Evolutionary conservation across 2,113 vertebrate species (phyloP).

Genomic region (crab-eating macaque (Macaca fascicularis)): T2T-MFA8v1.1 NC_088388.1:83910501-83911000

Average conservation of each 20-base stretch:
- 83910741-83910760: constrained; percentile 69
- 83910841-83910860: constrained; percentile 57
- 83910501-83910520: constrained; percentile 84
- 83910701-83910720: constrained; percentile 51
- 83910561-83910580: constrained; percentile 81
- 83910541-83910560: constrained; percentile 82
- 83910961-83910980: constrained; percentile 55
- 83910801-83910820: constrained; percentile 35
- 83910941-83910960: constrained; percentile 13
- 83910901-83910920: constrained; percentile 46
- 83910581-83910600: constrained; percentile 76
- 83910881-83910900: constrained; percentile 43
- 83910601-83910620: constrained; percentile 78
- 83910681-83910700: constrained; percentile 70
- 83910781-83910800: background rate
- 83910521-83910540: constrained; percentile 87
- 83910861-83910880: constrained; percentile 63
- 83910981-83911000: constrained; percentile 46
- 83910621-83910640: constrained; percentile 80
- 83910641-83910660: constrained; percentile 80
- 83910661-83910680: constrained; percentile 77
- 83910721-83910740: constrained; percentile 24
- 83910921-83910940: constrained; percentile 16
- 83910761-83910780: constrained; percentile 73
- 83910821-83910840: constrained; percentile 59